Evolutionary conservation across 1,140 invertebrate genomes (phyloP), one percentile per base, ranked within the genome.

Genomic region (Rhyacophila brunnea): DNA sequence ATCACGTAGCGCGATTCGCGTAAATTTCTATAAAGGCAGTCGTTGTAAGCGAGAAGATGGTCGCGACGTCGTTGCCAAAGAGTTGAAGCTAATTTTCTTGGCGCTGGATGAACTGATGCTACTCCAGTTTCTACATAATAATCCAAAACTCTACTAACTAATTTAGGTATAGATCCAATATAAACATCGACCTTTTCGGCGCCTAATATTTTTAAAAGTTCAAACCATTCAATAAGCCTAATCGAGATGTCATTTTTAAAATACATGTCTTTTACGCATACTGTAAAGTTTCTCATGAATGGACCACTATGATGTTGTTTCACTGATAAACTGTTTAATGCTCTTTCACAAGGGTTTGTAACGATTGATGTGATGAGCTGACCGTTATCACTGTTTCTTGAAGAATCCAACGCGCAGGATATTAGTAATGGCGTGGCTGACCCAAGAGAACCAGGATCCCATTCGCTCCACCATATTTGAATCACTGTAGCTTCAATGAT

Each of bases 41-140:
- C 87, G 68, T 90, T 90, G 68, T 90, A 90, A 0, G 87, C 81
- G 51, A 89, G 75, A 32, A 90, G 71, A 68, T 90, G 87, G 72
- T 87, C 81, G 60, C 85, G 75, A 57, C 88, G 74, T 60, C 87
- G 83, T 62, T 88, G 86, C 84, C 87, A 88, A 9, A 86, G 68
- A 63, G 84, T 72, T 42, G 69, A 66, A 10, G 80, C 71, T 47
- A 78, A 70, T 1, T 71, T 72, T 68, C 74, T 72, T 58, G 87
- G 72, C 61, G 80, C 78, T 35, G 83, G 64, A 43, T 77, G 77
- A 64, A 82, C 75, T 68, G 82, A 78, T 64, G 80, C 68, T 11
- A 83, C 71, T 23, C 80, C 78, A 65, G 77, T 75, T 14, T 71
- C 69, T 23, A 74, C 73, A 67, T 87, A 88, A 60, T 80, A 70